Conservation (phyloP, 2,113 vertebrate genomes). For the Gobio gobio region DNA sequence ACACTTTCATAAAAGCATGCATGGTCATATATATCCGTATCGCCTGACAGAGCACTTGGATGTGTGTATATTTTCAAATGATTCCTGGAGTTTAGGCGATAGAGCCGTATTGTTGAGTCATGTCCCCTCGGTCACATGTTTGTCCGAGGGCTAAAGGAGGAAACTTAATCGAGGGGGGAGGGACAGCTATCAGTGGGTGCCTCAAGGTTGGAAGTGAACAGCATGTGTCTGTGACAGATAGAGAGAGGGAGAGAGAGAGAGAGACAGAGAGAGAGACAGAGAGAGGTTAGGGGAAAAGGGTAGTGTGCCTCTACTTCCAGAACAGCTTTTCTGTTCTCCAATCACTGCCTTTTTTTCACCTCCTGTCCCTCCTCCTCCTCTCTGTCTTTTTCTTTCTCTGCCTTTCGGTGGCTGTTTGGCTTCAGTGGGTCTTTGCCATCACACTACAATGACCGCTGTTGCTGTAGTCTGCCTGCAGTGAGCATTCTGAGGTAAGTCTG, state of each 20-base stretch:
- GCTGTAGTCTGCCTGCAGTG: slow-evolving; percentile 58
- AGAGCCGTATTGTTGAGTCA: slow-evolving; percentile 55
- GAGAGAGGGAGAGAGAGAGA: neutral
- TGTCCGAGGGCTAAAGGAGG: slow-evolving; percentile 57
- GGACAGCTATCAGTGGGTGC: slow-evolving; percentile 36
- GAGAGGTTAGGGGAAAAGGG: slow-evolving; percentile 20
- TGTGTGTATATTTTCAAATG: neutral
- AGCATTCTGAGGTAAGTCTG: slow-evolving; percentile 60
- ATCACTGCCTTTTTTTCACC: slow-evolving; percentile 38
- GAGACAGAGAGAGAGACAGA: slow-evolving; percentile 31
- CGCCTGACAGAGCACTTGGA: neutral
- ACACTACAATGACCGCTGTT: slow-evolving; percentile 59
- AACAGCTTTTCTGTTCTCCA: slow-evolving; percentile 44
- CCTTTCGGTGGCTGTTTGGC: slow-evolving; percentile 37
- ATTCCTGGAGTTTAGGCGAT: slow-evolving; percentile 26
- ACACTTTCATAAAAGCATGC: neutral
- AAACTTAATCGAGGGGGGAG: slow-evolving; percentile 47
- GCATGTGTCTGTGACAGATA: slow-evolving; percentile 41
- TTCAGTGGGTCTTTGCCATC: slow-evolving; percentile 57
- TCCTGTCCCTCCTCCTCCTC: slow-evolving; percentile 41
- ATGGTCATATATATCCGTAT: neutral
- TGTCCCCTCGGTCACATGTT: slow-evolving; percentile 59
- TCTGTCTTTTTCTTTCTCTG: slow-evolving; percentile 28
- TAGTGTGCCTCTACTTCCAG: slow-evolving; percentile 26
- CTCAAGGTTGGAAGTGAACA: slow-evolving; percentile 42